phyloP scores from a whole-genome alignment of 2,113 vertebrate genomes.

The Condylura cristata region DNA sequence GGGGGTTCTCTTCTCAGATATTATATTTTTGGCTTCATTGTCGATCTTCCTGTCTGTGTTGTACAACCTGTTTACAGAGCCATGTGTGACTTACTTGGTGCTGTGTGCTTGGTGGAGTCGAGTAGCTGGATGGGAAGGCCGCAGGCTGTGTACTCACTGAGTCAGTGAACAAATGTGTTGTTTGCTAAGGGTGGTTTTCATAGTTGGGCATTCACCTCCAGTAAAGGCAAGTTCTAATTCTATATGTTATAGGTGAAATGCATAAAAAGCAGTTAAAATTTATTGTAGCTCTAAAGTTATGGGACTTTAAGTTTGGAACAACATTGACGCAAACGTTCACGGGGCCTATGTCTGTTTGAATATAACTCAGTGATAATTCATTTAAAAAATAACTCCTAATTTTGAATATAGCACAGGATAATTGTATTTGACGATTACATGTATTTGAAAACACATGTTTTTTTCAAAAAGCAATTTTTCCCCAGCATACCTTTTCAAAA shows the following conservation, averaged over 20 bases:
- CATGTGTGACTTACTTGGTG: background rate
- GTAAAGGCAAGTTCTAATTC: background rate
- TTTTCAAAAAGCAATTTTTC: background rate
- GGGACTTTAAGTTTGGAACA: background rate
- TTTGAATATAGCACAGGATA: background rate
- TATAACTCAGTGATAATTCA: background rate
- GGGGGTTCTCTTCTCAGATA: background rate
- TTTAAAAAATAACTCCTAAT: background rate
- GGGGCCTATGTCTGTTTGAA: background rate
- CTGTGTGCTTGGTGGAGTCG: background rate
- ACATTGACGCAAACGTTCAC: background rate
- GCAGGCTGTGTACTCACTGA: background rate
- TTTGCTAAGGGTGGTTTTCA: background rate
- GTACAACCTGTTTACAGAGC: background rate
- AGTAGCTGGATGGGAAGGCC: background rate
- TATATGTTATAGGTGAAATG: background rate
- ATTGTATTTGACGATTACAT: background rate
- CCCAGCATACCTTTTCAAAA: background rate
- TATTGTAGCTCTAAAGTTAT: background rate
- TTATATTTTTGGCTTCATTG: background rate
- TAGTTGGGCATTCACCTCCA: background rate
- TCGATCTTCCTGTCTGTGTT: background rate
- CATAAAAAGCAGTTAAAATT: background rate
- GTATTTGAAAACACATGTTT: background rate
- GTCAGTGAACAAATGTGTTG: background rate